Conservation (phyloP, 2,797 vertebrate genomes). For the Hypotaenidia philippensis region DNA sequence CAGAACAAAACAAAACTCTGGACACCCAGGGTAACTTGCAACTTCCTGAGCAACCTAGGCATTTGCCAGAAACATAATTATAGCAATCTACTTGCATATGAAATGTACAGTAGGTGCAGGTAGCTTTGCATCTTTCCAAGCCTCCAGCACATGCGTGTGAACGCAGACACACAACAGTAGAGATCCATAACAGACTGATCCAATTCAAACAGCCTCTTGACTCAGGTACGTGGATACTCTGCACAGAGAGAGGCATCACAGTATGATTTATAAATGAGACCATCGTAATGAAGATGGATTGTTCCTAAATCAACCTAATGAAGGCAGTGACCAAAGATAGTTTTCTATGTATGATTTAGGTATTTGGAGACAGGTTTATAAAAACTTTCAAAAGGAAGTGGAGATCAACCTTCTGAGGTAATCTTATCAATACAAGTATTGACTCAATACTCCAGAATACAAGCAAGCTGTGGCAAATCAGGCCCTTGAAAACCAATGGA, state of each 20-base stretch:
- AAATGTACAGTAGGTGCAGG: background rate
- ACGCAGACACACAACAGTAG: accelerated
- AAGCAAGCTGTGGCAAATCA: background rate
- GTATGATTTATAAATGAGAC: background rate
- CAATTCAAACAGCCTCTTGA: background rate
- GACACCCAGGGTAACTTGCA: background rate
- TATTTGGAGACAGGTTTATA: background rate
- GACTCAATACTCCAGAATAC: background rate
- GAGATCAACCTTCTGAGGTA: background rate
- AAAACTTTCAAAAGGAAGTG: background rate
- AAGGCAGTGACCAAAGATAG: background rate
- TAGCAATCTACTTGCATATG: accelerated
- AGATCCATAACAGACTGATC: accelerated
- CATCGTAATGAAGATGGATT: accelerated
- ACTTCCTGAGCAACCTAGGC: background rate
- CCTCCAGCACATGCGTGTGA: background rate
- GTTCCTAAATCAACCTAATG: background rate
- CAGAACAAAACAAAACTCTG: background rate
- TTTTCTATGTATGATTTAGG: background rate
- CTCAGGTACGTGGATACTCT: background rate
- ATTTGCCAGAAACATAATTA: background rate
- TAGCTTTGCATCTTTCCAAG: background rate
- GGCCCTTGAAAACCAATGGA: background rate
- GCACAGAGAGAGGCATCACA: background rate
- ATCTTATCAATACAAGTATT: background rate